Evolutionary conservation across 2,113 vertebrate species (phyloP), one percentile per base, ranked within the genome.

Genomic region (Atherinomorus stipes): DNA sequence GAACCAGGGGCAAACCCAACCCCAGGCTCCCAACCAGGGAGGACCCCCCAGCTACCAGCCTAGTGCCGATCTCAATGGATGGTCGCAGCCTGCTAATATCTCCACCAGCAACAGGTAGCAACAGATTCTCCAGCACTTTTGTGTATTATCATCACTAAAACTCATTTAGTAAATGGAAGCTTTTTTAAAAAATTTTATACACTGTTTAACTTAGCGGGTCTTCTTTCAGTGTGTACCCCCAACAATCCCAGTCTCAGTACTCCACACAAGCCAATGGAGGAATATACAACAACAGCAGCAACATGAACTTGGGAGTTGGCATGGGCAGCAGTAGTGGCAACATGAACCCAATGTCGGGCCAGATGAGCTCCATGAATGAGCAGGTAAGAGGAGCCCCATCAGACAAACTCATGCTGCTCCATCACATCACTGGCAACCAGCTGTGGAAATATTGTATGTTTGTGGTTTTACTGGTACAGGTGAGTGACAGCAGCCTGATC

Each of bases 261-360:
- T 91, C 93, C 67, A 94, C 96, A 74, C 97, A 98, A 88, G 89
- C 95, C 79, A 94, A 84, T 81, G 94, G 93, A 90, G 96, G 94
- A 92, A 95, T 98, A 91, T 99, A 97, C 93, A 96, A 90, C 71
- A 76, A 80, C 92, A 97, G 93, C 94, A 95, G 92, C 85, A 96
- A 16, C 74, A 70, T 98, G 94, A 98, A 66, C 84, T 53, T 97
- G 93, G 96, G 88, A 49, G 95, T 96, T 16, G 26, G 26, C 89
- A 96, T 98, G 96, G 94, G 93, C 44, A 90, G 93, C 92, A 96
- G 92, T 77, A 92, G 94, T n/a, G 95, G 91, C 93, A 96, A 78
- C 94, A 96, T 96, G 94, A 96, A 94, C 91, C 95, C 96, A 89
- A 95, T 98, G 95, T 90, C 96, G 34, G 96, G 95, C 80, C 96